A percentile compares a stretch with the other conserved stretches of the same genome.
Evolutionary conservation across 2,888 invertebrate species (phyloP).

Genomic region (Spatulosminthurus flaviceps): DNA sequence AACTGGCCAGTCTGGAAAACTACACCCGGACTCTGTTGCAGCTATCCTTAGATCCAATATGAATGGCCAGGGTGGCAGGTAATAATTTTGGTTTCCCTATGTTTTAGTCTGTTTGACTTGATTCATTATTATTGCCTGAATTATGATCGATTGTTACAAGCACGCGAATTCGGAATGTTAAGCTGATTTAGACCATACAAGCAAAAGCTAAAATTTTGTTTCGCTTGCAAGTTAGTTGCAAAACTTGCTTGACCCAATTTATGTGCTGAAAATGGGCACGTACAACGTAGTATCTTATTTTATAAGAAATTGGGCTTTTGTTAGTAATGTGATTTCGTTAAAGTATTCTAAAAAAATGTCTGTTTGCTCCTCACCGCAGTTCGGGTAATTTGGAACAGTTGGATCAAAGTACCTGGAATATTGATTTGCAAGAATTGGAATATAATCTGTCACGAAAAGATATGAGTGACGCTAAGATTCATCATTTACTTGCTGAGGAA

Average conservation of each 20-base stretch:
- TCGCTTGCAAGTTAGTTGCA: too few species aligned
- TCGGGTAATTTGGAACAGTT: constrained; percentile 69
- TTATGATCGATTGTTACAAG: too few species aligned
- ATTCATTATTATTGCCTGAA: too few species aligned
- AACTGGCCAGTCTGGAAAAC: constrained; percentile 51
- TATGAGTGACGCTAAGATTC: constrained; percentile 91
- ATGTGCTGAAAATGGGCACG: too few species aligned
- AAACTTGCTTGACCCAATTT: too few species aligned
- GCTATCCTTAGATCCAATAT: constrained; percentile 77
- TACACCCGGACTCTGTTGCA: constrained; percentile 81
- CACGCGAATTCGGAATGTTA: too few species aligned
- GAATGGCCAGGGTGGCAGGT: constrained; percentile 48
- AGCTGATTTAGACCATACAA: too few species aligned
- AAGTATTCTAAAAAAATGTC: background rate
- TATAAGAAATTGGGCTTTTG: too few species aligned
- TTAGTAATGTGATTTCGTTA: too few species aligned
- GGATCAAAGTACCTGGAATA: constrained; percentile 86
- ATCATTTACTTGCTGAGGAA: constrained; percentile 89
- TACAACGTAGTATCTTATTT: too few species aligned
- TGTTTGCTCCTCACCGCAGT: constrained; percentile 39
- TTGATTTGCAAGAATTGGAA: constrained; percentile 92
- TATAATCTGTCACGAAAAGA: constrained; percentile 93
- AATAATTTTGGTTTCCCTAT: constrained; percentile 3
- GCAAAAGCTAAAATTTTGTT: too few species aligned
- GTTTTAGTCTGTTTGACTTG: background rate